Percentiles rank a stretch among this genome's conserved stretches.
Conservation (phyloP, 1,140 invertebrate species). For the Drosophila pectinifera region DNA sequence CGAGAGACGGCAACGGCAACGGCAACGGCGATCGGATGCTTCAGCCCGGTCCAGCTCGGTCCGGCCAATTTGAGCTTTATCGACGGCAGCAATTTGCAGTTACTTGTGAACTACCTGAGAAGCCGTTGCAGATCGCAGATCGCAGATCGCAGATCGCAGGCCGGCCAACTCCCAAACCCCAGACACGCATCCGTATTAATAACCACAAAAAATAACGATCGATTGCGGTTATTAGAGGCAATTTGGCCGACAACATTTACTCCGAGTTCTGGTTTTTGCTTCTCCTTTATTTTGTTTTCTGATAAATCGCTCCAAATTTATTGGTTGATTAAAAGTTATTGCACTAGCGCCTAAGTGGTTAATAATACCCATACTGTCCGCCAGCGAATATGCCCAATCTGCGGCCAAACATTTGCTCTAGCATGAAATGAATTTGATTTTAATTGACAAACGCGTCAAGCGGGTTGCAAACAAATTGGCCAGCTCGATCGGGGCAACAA, state of each 20-base stretch:
- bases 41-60: conserved; percentile 2
- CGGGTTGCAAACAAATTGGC: conserved; percentile 74
- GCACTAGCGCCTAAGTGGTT: conserved; percentile 79
- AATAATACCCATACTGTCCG: conserved; percentile 59
- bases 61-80: conserved; percentile 77
- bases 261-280: conserved; percentile 17
- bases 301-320: conserved; percentile 80
- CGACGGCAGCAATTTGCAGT: conserved; percentile 83
- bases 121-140: conserved; percentile 63
- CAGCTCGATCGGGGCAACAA: conserved; percentile 65
- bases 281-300: conserved; percentile 34
- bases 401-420: conserved; percentile 47
- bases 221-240: conserved; percentile 84
- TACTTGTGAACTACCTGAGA: conserved; percentile 85
- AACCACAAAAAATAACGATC: conserved; percentile 84
- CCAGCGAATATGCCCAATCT: conserved; percentile 20
- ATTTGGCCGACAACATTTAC: conserved; percentile 78
- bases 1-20: no score
- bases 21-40: conserved; percentile 55
- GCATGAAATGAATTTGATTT: conserved; percentile 75
- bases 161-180: conserved; percentile 26
- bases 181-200: conserved; percentile 72
- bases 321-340: conserved; percentile 83
- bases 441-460: conserved; percentile 81
- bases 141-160: conserved; percentile 49